Evolutionary conservation across 2,888 invertebrate genomes (phyloP).

Genomic region (Onthophagus sagittarius): DNA sequence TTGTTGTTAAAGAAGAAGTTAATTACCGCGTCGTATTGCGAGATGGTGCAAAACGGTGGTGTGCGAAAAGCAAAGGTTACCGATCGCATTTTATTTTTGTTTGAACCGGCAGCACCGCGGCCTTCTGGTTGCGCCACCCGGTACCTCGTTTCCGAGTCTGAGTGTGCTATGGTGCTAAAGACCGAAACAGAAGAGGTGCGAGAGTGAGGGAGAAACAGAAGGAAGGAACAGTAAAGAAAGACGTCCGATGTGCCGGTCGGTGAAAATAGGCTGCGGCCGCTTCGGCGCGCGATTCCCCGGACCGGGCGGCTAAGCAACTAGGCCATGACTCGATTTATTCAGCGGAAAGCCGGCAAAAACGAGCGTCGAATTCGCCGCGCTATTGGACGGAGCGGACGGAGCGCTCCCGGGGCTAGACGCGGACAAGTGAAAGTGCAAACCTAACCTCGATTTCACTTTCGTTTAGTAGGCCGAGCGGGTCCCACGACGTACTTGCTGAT

Average conservation of each 20-base stretch:
- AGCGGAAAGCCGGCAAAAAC: conserved; percentile 41
- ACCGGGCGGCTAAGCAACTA: conserved; percentile 35
- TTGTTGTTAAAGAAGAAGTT: background rate
- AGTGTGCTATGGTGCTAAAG: no score
- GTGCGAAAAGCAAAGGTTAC: background rate
- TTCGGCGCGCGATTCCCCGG: conserved; percentile 14
- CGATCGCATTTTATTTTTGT: background rate
- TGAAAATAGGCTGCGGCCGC: conserved; percentile 4
- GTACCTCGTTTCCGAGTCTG: background rate
- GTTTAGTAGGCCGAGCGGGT: conserved; percentile 52
- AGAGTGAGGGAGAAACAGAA: background rate
- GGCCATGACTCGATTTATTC: conserved; percentile 47
- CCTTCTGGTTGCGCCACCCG: background rate
- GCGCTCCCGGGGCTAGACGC: conserved; percentile 46
- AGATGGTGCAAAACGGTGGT: background rate
- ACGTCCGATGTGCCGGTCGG: background rate
- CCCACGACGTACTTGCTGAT: conserved; percentile 45
- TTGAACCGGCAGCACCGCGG: background rate
- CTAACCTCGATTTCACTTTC: conserved; percentile 53
- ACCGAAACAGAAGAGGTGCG: background rate
- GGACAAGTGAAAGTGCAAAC: conserved; percentile 51
- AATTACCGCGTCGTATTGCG: background rate
- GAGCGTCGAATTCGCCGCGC: conserved; percentile 40
- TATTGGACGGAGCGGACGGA: conserved; percentile 45
- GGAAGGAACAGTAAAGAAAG: background rate